Evolutionary conservation across 2,888 invertebrate species (phyloP).

Genomic region (Drosophila pseudotalamancana): DNA sequence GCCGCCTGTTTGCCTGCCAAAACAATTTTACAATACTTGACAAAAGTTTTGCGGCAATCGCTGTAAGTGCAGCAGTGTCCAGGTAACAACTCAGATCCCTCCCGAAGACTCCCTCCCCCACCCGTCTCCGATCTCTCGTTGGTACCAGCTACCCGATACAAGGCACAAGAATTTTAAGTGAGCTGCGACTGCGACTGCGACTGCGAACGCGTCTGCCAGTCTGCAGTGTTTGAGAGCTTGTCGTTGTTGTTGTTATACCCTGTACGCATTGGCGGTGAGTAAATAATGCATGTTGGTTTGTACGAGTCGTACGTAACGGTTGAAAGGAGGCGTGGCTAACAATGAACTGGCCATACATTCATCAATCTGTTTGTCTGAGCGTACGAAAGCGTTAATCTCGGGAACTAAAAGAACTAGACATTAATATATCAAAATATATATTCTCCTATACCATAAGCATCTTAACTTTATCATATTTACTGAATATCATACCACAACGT

Average conservation of each 20-base stretch:
- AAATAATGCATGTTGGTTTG: no score
- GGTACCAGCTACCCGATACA: conserved; percentile 53
- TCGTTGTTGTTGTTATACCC: conserved; percentile 15
- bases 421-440: no score
- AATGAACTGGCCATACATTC: background rate
- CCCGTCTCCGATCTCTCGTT: background rate
- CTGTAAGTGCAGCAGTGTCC: conserved; percentile 40
- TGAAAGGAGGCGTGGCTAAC: no score
- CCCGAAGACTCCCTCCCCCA: background rate
- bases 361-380: background rate
- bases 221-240: conserved; percentile 56
- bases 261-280: background rate
- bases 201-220: conserved; percentile 65
- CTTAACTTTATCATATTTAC: no score
- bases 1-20: conserved; percentile 50
- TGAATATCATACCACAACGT: no score
- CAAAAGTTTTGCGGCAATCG: conserved; percentile 60
- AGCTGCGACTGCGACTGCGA: conserved; percentile 52
- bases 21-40: conserved; percentile 77
- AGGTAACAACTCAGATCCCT: conserved; percentile 9
- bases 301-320: no score
- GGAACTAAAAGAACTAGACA: no score
- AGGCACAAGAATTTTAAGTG: conserved; percentile 79
- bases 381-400: no score
- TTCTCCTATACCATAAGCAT: no score